These are phyloP conservation scores for Sprattus sprattus DNA, from an alignment of 2,113 vertebrate genomes.

Conservation along the genomic window DNA sequence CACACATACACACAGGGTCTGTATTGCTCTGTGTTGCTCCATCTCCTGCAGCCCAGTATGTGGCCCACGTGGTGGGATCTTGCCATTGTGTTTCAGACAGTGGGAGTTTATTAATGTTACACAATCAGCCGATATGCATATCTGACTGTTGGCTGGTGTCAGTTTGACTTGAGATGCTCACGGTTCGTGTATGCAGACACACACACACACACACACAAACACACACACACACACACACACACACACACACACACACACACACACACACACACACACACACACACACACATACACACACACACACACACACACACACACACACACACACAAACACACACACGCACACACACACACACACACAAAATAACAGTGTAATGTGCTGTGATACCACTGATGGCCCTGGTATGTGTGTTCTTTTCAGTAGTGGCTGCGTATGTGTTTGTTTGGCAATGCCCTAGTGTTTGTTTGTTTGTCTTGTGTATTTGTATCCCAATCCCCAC, in stretches of 20 bases:
- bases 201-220: not conserved
- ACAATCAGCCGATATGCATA: conserved; percentile 24
- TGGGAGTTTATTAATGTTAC: conserved; percentile 39
- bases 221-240: not conserved
- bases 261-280: not conserved
- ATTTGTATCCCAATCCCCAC: not conserved
- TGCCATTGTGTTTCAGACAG: conserved; percentile 22
- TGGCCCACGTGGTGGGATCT: not conserved
- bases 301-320: not conserved
- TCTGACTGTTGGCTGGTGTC: too few species aligned
- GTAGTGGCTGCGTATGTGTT: not conserved
- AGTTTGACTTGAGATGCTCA: too few species aligned
- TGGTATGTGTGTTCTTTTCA: not conserved
- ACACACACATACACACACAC: not conserved
- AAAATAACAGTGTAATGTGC: not conserved
- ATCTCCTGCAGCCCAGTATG: not conserved
- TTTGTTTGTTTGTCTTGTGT: conserved; percentile 2
- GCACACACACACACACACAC: too few species aligned
- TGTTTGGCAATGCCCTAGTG: not conserved
- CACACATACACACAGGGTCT: not conserved
- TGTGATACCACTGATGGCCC: not conserved
- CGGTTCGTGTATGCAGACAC: too few species aligned
- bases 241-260: not conserved
- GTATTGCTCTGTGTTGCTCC: not conserved
- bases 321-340: too few species aligned